Conservation (phyloP, 1,140 invertebrate genomes). For the Drosophila virilis region DNA sequence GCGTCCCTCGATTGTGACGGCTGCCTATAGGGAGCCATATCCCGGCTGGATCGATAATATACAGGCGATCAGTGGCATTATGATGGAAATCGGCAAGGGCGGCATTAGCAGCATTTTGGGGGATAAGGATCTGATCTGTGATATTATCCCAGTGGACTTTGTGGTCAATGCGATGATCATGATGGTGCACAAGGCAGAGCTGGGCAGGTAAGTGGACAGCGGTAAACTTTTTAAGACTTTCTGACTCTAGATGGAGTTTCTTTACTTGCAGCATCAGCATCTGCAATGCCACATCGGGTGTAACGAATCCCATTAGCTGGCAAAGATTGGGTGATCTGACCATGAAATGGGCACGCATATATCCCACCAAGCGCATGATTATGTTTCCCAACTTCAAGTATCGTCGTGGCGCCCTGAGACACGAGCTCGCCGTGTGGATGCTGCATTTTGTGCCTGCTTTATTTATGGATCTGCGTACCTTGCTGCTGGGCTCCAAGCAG, state of each 20-base stretch:
- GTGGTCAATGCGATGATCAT: constrained; percentile 94
- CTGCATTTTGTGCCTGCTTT: constrained; percentile 93
- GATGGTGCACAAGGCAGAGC: constrained; percentile 88
- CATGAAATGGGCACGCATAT: constrained; percentile 89
- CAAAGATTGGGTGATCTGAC: constrained; percentile 89
- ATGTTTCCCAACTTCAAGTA: constrained; percentile 94
- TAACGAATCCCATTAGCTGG: constrained; percentile 94
- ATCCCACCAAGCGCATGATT: constrained; percentile 92
- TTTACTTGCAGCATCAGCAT: constrained; percentile 85
- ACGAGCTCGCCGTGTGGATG: constrained; percentile 89
- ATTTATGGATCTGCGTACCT: constrained; percentile 88
- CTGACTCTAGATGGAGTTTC: neutral
- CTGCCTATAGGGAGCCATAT: constrained; percentile 90
- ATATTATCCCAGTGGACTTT: constrained; percentile 96
- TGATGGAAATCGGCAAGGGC: constrained; percentile 94
- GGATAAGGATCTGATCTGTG: constrained; percentile 89
- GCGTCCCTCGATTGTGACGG: constrained; percentile 95
- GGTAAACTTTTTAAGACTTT: neutral
- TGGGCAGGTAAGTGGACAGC: constrained; percentile 54
- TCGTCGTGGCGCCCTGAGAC: constrained; percentile 89
- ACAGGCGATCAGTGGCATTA: constrained; percentile 92
- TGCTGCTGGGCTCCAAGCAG: constrained; percentile 89
- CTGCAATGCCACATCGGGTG: constrained; percentile 96
- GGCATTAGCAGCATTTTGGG: constrained; percentile 93
- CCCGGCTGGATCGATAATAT: constrained; percentile 97